Percentiles rank a stretch among this genome's conserved stretches.
Conservation (phyloP, 53 echinoderm and acorn worm species). For the Echinarachnius parma region DNA sequence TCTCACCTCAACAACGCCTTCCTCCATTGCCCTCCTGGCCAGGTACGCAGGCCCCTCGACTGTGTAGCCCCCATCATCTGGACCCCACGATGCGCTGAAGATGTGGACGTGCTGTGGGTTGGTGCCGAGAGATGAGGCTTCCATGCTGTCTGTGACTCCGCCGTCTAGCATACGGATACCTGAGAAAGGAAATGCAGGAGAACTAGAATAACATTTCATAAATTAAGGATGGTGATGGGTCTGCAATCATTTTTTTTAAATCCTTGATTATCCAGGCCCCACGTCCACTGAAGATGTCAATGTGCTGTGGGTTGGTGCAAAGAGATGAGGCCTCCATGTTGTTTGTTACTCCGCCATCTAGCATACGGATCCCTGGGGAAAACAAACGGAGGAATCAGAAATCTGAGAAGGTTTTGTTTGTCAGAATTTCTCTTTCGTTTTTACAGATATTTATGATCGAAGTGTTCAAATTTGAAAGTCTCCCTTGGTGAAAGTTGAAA, state of each 20-base stretch:
- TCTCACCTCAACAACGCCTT: conserved; percentile 56
- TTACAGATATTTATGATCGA: no score
- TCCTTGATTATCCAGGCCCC: no score
- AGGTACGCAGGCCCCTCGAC: conserved; percentile 82
- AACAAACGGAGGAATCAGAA: neutral
- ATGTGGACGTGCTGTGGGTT: conserved; percentile 66
- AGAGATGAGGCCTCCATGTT: conserved; percentile 61
- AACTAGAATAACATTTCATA: neutral
- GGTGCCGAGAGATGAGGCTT: conserved; percentile 50
- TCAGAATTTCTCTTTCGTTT: no score
- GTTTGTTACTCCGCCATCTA: conserved; percentile 80
- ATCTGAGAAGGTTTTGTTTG: no score
- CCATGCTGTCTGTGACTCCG: conserved; percentile 69
- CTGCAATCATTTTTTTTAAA: no score
- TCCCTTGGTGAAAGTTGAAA: no score
- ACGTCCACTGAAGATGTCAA: conserved; percentile 81
- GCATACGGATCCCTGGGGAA: conserved; percentile 82
- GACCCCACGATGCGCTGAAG: conserved; percentile 87
- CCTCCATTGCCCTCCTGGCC: conserved; percentile 54
- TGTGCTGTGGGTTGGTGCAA: conserved; percentile 34
- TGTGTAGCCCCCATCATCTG: conserved; percentile 80
- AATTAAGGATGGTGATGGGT: no score
- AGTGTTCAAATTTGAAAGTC: no score
- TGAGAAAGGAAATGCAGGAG: conserved; percentile 1
- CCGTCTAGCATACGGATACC: conserved; percentile 94